Conservation (phyloP, 2,113 vertebrate genomes). For the Hippocampus comes region DNA sequence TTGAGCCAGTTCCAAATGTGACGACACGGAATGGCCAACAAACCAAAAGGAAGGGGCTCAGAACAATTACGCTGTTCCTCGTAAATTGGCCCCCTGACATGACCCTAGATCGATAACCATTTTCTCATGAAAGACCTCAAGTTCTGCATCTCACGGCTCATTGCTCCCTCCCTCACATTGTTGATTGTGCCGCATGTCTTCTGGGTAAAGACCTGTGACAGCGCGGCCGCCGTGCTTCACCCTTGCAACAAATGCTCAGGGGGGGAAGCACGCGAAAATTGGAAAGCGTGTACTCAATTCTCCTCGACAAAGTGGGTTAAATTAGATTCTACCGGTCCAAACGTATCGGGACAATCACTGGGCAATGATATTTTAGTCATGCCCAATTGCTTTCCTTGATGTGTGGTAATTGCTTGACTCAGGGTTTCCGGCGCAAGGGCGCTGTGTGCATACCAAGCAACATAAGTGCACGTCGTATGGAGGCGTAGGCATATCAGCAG, state of each 20-base stretch:
- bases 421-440: slow-evolving; percentile 31
- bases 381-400: slow-evolving; percentile 72
- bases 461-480: slow-evolving; percentile 9
- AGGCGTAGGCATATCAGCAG: neutral
- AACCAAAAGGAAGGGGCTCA: neutral
- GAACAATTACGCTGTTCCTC: slow-evolving; percentile 13
- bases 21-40: neutral
- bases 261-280: slow-evolving; percentile 46
- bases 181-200: slow-evolving; percentile 45
- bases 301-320: slow-evolving; percentile 69
- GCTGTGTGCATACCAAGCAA: slow-evolving; percentile 52
- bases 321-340: slow-evolving; percentile 57
- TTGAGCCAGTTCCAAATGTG: slow-evolving; percentile 11
- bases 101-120: slow-evolving; percentile 13
- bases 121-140: slow-evolving; percentile 12
- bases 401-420: slow-evolving; percentile 74
- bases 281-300: slow-evolving; percentile 67
- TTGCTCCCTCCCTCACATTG: slow-evolving; percentile 21
- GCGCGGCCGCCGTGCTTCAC: slow-evolving; percentile 35
- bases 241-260: slow-evolving; percentile 49
- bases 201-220: slow-evolving; percentile 48
- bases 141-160: slow-evolving; percentile 23
- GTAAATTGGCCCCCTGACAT: slow-evolving; percentile 2
- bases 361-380: slow-evolving; percentile 70
- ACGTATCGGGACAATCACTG: slow-evolving; percentile 61